Conservation (phyloP, 2,113 vertebrate species). For the Petrocephalus zakoni region DNA sequence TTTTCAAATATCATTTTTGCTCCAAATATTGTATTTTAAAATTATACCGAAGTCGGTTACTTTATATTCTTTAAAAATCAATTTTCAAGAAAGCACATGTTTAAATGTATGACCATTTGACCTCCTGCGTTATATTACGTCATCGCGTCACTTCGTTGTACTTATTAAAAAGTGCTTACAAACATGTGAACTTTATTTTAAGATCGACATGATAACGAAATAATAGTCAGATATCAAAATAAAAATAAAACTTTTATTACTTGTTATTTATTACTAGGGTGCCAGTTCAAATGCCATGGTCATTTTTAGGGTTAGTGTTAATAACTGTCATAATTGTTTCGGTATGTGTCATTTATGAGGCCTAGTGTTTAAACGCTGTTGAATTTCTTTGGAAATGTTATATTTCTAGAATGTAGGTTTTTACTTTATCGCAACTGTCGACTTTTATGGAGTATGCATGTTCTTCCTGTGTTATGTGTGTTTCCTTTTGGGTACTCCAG, state of each 20-base stretch:
- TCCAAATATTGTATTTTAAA: background rate
- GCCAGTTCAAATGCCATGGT: too few relatives aligned
- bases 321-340: background rate
- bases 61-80: background rate
- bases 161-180: background rate
- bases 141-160: background rate
- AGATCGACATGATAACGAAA: background rate
- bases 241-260: too few relatives aligned
- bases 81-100: background rate
- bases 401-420: background rate
- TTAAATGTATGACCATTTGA: background rate
- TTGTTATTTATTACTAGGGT: too few relatives aligned
- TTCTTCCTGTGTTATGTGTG: background rate
- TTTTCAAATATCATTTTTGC: background rate
- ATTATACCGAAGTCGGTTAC: background rate
- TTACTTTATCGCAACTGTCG: background rate
- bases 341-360: background rate
- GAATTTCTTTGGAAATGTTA: background rate
- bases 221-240: background rate
- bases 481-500: background rate
- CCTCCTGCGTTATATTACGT: background rate
- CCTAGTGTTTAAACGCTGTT: background rate
- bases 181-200: background rate
- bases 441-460: background rate
- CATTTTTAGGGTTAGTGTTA: background rate